Conservation (phyloP, 2,113 vertebrate genomes). For the Motacilla tschutschensis region DNA sequence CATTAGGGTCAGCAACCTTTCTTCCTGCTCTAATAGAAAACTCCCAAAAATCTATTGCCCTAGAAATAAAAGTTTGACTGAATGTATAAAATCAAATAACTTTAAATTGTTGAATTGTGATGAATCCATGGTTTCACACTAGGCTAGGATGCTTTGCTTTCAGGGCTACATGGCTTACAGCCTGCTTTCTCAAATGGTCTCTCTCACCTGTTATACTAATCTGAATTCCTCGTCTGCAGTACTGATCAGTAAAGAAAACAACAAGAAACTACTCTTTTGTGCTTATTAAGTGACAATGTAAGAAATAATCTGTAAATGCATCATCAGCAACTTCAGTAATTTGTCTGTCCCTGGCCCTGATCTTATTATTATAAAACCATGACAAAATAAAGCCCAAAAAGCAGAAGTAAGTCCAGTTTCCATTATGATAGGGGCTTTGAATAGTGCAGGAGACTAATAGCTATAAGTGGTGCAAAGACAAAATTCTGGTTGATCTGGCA, state of each 20-base stretch:
- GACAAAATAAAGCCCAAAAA: not conserved
- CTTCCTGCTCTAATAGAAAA: not conserved
- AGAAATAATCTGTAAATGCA: not conserved
- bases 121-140: not conserved
- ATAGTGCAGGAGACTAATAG: not conserved
- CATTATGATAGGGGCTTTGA: not conserved
- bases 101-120: not conserved
- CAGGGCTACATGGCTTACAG: not conserved
- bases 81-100: not conserved
- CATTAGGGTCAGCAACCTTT: not conserved
- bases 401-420: not conserved
- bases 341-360: not conserved
- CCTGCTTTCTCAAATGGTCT: not conserved
- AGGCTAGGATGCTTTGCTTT: not conserved
- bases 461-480: not conserved
- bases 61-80: not conserved
- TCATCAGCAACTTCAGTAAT: not conserved
- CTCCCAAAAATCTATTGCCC: not conserved
- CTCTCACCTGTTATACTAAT: not conserved
- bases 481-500: not conserved
- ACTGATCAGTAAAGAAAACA: not conserved
- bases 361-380: not conserved
- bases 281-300: not conserved
- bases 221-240: not conserved
- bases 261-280: not conserved